phyloP scores from a whole-genome alignment of 1,140 invertebrate species.

The Aethina tumida region DNA sequence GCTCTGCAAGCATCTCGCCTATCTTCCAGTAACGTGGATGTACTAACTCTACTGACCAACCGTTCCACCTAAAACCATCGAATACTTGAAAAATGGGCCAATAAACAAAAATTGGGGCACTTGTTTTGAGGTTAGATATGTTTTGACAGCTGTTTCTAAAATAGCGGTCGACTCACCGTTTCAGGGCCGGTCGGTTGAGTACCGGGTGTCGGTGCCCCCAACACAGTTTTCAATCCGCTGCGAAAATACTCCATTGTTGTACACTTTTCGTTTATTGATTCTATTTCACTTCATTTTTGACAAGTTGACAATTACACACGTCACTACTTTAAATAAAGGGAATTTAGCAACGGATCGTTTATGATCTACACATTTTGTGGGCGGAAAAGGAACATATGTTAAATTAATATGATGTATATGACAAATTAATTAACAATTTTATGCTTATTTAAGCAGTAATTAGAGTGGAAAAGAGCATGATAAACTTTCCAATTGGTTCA shows the following conservation, averaged over 20 bases:
- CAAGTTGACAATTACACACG: background rate
- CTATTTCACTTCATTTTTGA: conserved; percentile 5
- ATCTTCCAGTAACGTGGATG: conserved; percentile 89
- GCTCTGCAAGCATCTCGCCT: conserved; percentile 92
- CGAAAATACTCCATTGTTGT: conserved; percentile 72
- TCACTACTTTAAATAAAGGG: too few species aligned
- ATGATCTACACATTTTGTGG: too few species aligned
- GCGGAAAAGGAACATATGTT: too few species aligned
- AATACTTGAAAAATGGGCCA: conserved; percentile 9
- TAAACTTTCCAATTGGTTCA: too few species aligned
- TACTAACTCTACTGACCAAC: conserved; percentile 82
- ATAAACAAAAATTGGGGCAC: conserved; percentile 17
- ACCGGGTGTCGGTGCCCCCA: conserved; percentile 67
- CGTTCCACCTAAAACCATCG: conserved; percentile 69
- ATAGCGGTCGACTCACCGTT: conserved; percentile 52
- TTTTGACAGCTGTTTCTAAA: conserved; percentile 10
- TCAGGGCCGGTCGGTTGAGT: conserved; percentile 69
- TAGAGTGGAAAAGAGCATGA: too few species aligned
- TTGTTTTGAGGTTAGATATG: conserved; percentile 39
- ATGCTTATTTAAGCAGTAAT: too few species aligned
- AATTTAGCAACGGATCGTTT: too few species aligned
- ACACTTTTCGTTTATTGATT: conserved; percentile 3
- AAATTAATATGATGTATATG: too few species aligned
- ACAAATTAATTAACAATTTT: too few species aligned
- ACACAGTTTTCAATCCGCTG: conserved; percentile 78